Conservation (phyloP, 2,113 vertebrate species). For the Hydropotes inermis region DNA sequence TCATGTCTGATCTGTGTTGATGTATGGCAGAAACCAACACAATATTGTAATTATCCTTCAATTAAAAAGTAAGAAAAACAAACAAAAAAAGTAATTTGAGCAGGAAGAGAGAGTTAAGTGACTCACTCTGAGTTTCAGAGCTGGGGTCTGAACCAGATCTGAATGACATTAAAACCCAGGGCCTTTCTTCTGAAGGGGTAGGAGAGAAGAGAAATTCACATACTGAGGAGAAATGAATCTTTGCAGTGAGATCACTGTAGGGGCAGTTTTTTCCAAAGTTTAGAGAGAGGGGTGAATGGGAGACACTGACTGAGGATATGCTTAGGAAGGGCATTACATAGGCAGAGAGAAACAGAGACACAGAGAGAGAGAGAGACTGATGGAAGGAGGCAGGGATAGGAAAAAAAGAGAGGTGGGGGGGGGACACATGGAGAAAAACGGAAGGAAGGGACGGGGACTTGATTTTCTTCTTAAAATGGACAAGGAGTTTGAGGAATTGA, state of each 20-base stretch:
- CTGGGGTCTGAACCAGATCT: too few species aligned
- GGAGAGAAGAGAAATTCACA: not conserved
- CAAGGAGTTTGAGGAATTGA: not conserved
- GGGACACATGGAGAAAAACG: rapidly evolving
- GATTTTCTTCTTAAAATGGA: not conserved
- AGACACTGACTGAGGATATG: rapidly evolving
- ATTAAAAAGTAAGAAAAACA: not conserved
- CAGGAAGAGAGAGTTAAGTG: not conserved
- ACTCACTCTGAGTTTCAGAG: not conserved
- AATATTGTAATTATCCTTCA: not conserved
- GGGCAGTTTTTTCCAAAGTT: not conserved
- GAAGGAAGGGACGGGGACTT: rapidly evolving
- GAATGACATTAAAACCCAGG: not conserved
- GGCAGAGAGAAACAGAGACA: not conserved
- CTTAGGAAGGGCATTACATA: rapidly evolving
- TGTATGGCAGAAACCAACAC: not conserved
- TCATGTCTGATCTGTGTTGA: not conserved
- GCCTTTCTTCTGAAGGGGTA: not conserved
- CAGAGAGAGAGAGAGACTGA: not conserved
- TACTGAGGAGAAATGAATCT: not conserved
- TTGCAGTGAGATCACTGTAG: not conserved
- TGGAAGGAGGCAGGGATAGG: rapidly evolving
- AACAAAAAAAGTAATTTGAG: not conserved
- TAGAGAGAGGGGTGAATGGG: not conserved
- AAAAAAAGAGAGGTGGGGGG: not conserved